These are phyloP conservation scores for Chloropsis hardwickii DNA, from an alignment of 2,113 vertebrate species.

Conservation along the genomic window DNA sequence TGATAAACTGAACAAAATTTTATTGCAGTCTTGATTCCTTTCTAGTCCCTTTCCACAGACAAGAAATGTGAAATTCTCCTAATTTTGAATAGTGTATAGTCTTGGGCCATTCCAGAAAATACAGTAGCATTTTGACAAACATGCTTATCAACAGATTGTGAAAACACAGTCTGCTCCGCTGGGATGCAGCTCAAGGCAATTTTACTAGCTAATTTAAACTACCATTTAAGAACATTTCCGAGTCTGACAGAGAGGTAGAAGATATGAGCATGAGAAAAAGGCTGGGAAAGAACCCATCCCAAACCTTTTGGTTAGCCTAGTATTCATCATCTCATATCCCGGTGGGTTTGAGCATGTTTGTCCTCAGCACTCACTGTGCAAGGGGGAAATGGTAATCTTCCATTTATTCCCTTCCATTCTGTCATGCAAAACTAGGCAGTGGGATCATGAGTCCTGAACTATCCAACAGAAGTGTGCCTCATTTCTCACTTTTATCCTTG, in stretches of 20 bases:
- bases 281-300: not conserved
- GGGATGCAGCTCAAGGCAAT: not conserved
- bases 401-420: not conserved
- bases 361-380: not conserved
- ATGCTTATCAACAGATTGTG: not conserved
- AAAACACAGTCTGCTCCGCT: not conserved
- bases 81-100: not conserved
- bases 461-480: not conserved
- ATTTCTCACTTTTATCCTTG: not conserved
- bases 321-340: not conserved
- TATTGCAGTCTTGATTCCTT: not conserved
- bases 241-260: not conserved
- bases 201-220: not conserved
- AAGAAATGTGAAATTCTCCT: not conserved
- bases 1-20: not conserved
- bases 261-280: not conserved
- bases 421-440: not conserved
- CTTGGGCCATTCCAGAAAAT: not conserved
- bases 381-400: not conserved
- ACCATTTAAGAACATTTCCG: not conserved
- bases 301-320: not conserved
- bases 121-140: not conserved
- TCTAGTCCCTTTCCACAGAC: not conserved
- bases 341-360: not conserved
- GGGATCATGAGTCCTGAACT: not conserved